Evolutionary conservation across 2,888 invertebrate species (phyloP).

Genomic region (Petrophora chlorosata): DNA sequence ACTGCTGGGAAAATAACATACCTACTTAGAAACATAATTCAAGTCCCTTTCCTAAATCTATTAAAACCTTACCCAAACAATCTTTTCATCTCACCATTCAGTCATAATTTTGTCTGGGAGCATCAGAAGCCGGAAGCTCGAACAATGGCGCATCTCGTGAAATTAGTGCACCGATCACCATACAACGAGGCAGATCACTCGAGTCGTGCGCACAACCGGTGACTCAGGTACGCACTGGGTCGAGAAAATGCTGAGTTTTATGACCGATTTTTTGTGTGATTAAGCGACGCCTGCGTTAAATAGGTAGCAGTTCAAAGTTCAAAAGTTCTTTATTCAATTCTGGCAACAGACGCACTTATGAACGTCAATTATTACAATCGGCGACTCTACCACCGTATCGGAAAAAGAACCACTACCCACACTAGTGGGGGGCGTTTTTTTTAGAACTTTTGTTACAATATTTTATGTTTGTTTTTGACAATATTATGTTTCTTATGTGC

Average conservation of each 20-base stretch:
- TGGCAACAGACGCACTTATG: too few relatives aligned
- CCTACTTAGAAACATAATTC: not conserved
- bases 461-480: too few relatives aligned
- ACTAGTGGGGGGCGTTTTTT: too few relatives aligned
- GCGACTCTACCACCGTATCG: too few relatives aligned
- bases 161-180: conserved; percentile 60
- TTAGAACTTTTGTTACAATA: too few relatives aligned
- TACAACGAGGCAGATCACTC: conserved; percentile 42
- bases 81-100: conserved; percentile 15
- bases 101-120: conserved; percentile 29
- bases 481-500: too few relatives aligned
- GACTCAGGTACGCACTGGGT: conserved; percentile 37
- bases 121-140: conserved; percentile 64
- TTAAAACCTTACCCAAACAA: conserved; percentile 9
- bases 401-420: too few relatives aligned
- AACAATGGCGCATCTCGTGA: conserved; percentile 68
- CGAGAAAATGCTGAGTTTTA: conserved; percentile 25
- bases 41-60: conserved; percentile 12
- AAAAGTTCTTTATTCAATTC: too few relatives aligned
- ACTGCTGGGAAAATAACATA: conserved; percentile 7
- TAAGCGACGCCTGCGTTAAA: too few relatives aligned
- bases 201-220: conserved; percentile 22
- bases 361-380: too few relatives aligned
- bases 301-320: too few relatives aligned
- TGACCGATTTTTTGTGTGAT: too few relatives aligned